A percentile compares a stretch with the other conserved stretches of the same genome.
These are phyloP conservation scores for Hypocryptadius cinnamomeus DNA, from an alignment of 2,113 vertebrate species.

Conservation along the genomic window DNA sequence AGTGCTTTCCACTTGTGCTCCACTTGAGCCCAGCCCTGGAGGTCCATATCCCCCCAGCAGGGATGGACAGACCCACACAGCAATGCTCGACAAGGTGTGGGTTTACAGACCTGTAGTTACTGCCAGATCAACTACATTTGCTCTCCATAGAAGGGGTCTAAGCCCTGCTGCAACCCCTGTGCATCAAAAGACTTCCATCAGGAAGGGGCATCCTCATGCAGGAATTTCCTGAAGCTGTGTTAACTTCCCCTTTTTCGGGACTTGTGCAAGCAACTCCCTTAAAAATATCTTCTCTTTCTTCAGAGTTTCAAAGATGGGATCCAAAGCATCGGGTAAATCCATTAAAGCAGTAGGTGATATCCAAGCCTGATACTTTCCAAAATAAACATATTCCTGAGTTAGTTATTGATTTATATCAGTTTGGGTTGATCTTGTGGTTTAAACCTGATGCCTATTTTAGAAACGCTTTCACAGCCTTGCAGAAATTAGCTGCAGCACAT, in stretches of 20 bases:
- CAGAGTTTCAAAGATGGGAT: conserved; percentile 26
- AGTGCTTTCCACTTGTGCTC: background rate
- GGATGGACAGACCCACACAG: background rate
- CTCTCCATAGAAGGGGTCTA: accelerated
- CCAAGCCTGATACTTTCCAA: conserved; percentile 43
- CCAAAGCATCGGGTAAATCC: conserved; percentile 48
- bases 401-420: conserved; percentile 65
- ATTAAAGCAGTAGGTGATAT: conserved; percentile 59
- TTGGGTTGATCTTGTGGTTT: conserved; percentile 63
- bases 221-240: background rate
- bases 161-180: background rate
- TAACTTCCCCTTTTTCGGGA: background rate
- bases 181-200: background rate
- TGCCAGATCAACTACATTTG: background rate
- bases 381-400: conserved; percentile 50
- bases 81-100: accelerated
- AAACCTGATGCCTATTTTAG: conserved; percentile 62
- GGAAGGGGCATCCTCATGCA: background rate
- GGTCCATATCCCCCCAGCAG: background rate
- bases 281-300: conserved; percentile 23
- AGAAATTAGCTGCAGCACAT: conserved; percentile 60
- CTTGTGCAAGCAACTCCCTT: background rate
- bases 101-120: background rate
- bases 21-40: background rate
- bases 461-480: conserved; percentile 56